Base-by-base conservation (phyloP, 2,113 vertebrate genomes). In the Melanocharis versteri region DNA sequence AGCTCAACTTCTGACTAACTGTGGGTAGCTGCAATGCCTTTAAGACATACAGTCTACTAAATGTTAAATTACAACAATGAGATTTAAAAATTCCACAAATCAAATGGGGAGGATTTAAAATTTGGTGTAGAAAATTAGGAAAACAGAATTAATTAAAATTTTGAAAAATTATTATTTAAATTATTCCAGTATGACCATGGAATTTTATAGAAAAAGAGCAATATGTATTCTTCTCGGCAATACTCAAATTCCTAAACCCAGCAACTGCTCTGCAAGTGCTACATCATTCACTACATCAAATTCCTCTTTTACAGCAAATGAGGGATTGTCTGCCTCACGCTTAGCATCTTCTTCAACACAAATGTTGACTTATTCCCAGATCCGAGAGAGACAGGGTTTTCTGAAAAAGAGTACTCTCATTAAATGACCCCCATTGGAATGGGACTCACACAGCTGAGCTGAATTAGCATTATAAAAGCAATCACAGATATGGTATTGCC, bases 381-480 rank as follows among this genome's bases (percentile, higher is more conserved):
- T 45, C 33, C 3, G 1, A 70, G 22, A 37, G 31, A 69, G 27
- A 44, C 0, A 24, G 45, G 39, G 50, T 88, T 81, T 82, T 66
- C 60, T 71, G 61, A 66, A 88, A 85, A 82, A 61, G 10, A 79
- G 42, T 47, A 9, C 11, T 53, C 9, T 56, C 20, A 30, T 71
- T 75, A 87, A 68, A 88, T 83, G 51, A 72, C 44, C 23, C 0
- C n/a, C 9, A 1, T 79, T 88, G 76, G 58, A 85, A 90, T 80
- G 48, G 22, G 57, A 72, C 31, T 65, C 37, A 26, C 35, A 76
- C 10, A 71, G 33, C 65, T 82, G 61, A 83, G 47, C 51, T 83
- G 33, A 94, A 93, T 84, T 94, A 90, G n/a, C 69, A 50, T 77
- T 58, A 62, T 56, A 84, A 82, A 87, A 94, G 79, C 75, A 77